phyloP scores from a whole-genome alignment of 2,888 invertebrate species.

The Nomada fabriciana region DNA sequence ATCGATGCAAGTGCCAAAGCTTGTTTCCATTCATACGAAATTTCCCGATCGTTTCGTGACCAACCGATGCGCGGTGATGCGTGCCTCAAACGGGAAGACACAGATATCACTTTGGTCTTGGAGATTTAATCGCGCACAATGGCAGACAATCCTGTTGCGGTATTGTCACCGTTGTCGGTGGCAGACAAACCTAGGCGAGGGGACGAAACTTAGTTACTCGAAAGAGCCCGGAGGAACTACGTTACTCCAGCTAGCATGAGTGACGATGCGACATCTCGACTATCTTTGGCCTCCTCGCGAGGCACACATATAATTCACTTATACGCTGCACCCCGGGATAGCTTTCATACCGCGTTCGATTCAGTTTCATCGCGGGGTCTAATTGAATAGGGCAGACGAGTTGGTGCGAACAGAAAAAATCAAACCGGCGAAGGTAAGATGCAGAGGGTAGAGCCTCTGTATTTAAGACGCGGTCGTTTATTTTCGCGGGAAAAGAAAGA shows the following conservation, averaged over 20 bases:
- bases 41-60: not conserved
- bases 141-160: slow-evolving; percentile 60
- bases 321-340: slow-evolving; percentile 27
- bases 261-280: slow-evolving; percentile 61
- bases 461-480: slow-evolving; percentile 9
- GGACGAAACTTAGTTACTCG: slow-evolving; percentile 59
- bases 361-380: slow-evolving; percentile 43
- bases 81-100: slow-evolving; percentile 7
- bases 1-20: not conserved
- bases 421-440: not conserved
- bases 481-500: not conserved
- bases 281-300: slow-evolving; percentile 52
- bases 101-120: slow-evolving; percentile 46
- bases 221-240: slow-evolving; percentile 57
- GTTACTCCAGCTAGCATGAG: slow-evolving; percentile 39
- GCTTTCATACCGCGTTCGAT: slow-evolving; percentile 38
- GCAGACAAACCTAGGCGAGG: slow-evolving; percentile 58
- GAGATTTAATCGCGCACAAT: slow-evolving; percentile 71
- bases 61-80: not conserved
- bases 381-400: slow-evolving; percentile 44
- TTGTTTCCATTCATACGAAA: slow-evolving; percentile 15
- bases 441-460: not conserved
- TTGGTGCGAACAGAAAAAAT: not conserved
- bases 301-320: slow-evolving; percentile 61
- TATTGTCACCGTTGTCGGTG: slow-evolving; percentile 71